These are phyloP conservation scores for Drosophila nigrodunni DNA, from an alignment of 1,140 invertebrate genomes.

Conservation along the genomic window DNA sequence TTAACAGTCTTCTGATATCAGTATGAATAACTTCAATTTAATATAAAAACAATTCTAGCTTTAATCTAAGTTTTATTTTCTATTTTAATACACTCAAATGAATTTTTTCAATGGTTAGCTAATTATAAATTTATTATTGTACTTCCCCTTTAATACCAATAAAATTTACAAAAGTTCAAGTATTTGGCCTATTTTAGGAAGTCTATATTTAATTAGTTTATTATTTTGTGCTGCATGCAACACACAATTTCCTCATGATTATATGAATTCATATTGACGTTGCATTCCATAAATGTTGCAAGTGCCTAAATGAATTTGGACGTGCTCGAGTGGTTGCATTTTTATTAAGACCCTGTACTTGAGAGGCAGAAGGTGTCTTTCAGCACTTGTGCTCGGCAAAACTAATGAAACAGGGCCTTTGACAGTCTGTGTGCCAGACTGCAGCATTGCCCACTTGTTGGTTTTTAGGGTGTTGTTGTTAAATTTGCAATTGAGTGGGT, in stretches of 20 bases:
- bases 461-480: neutral
- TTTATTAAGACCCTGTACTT: neutral
- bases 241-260: neutral
- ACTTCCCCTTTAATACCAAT: neutral
- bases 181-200: neutral
- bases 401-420: neutral
- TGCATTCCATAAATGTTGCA: constrained; percentile 14
- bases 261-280: neutral
- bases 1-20: too few relatives aligned
- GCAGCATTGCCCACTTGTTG: neutral
- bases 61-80: too few relatives aligned
- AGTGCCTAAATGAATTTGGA: constrained; percentile 2
- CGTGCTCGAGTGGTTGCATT: neutral
- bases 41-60: too few relatives aligned
- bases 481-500: constrained; percentile 18
- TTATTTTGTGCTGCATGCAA: neutral
- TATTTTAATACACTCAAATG: too few relatives aligned
- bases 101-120: too few relatives aligned
- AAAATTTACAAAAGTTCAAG: too few relatives aligned
- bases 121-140: neutral
- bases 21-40: too few relatives aligned
- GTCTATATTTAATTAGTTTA: constrained; percentile 5
- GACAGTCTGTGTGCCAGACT: neutral
- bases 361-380: neutral
- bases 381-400: neutral